These are phyloP conservation scores for Arrhopalites spinosus DNA, from an alignment of 2,888 invertebrate species.

Conservation along the genomic window DNA sequence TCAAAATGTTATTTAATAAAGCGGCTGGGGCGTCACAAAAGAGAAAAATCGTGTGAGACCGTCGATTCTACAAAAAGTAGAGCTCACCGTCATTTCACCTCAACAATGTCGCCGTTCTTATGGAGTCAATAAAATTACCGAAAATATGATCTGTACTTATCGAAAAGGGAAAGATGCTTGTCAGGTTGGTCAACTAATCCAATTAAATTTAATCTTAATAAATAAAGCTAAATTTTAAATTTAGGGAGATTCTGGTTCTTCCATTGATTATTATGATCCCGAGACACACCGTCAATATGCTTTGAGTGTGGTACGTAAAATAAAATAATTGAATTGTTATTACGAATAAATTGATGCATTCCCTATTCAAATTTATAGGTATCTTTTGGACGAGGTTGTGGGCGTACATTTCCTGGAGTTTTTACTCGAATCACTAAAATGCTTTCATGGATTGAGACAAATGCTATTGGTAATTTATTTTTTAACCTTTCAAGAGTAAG, in stretches of 20 bases:
- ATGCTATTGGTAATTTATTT: too few relatives aligned
- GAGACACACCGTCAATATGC: constrained; percentile 35
- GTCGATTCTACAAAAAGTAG: constrained; percentile 44
- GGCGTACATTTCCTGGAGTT: constrained; percentile 3
- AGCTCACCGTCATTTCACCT: constrained; percentile 43
- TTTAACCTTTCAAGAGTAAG: too few relatives aligned
- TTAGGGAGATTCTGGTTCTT: constrained; percentile 50
- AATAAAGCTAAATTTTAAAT: neutral
- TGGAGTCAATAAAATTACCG: constrained; percentile 33
- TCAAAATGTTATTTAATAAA: constrained; percentile 36
- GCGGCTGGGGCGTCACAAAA: constrained; percentile 44
- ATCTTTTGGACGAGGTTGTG: constrained; percentile 23
- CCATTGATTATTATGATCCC: constrained; percentile 44
- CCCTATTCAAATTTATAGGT: constrained; percentile 20
- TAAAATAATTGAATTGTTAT: too few relatives aligned
- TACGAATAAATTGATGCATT: too few relatives aligned
- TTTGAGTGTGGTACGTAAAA: constrained; percentile 32
- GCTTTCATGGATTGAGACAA: constrained; percentile 13
- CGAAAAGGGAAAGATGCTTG: constrained; percentile 46
- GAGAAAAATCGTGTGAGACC: neutral
- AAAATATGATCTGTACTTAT: constrained; percentile 51
- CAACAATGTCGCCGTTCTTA: constrained; percentile 42
- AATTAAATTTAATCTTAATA: neutral
- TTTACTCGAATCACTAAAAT: constrained; percentile 7
- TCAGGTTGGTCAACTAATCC: constrained; percentile 35